Evolutionary conservation across 2,797 vertebrate species (phyloP), one percentile per base, ranked within the genome.

Genomic region (Sphenodon punctatus): DNA sequence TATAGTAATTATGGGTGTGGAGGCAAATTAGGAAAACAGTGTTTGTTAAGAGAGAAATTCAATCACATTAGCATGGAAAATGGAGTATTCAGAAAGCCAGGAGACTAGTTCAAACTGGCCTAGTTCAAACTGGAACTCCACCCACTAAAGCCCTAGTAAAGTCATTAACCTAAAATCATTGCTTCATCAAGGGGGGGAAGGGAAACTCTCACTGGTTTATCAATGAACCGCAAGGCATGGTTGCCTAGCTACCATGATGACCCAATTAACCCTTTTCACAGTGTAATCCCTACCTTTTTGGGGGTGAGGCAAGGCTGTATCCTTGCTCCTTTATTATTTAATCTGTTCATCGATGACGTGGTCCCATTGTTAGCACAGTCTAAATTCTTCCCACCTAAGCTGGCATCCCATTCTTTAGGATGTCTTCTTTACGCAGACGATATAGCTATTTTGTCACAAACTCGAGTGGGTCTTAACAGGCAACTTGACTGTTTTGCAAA

Each of bases 31-130:
- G 84, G 85, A 93, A 92, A 93, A 91, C 90, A 93, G 84, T 91
- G 92, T 92, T 92, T 92, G 90, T 93, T 92, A 91, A 83, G 82
- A 86, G 89, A 91, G 93, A 92, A 87, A 73, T 92, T 90, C 80
- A 86, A 79, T 91, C 84, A 55, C 84, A 75, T 91, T 81, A 88
- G 80, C 59, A 77, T 75, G 67, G 89, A 59, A 84, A 84, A 41
- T 17, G 82, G 63, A 89, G 75, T 78, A 67, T 68, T 89, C 82
- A 85, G 84, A 92, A 92, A 90, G 78, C 67, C 68, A 67, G 22
- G 66, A 79, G 86, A 90, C 90, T 6, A 8, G 92, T 83, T 86
- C 76, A 83, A 80, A 89, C 92, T 73, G 80, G 89, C 93, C 93
- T 82, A 75, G n/a, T n/a, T n/a, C n/a, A n/a, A n/a, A n/a, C 42